Percentiles rank a stretch among this genome's conserved stretches.
These are phyloP conservation scores for Chlorocebus sabaeus DNA, from an alignment of 2,113 vertebrate genomes.

Conservation along the genomic window DNA sequence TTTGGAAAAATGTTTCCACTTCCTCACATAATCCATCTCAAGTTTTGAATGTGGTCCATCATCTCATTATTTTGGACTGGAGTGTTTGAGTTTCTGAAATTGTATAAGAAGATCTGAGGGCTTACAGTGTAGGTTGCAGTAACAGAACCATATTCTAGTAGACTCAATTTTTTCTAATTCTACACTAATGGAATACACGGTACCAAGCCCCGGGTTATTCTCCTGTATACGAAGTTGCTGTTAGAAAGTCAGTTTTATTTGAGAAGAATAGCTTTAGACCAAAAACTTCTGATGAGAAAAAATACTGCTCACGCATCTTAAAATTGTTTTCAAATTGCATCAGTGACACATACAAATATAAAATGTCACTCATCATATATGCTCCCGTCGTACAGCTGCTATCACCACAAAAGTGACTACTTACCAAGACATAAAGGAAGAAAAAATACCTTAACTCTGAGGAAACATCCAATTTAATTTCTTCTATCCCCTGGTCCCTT, in stretches of 20 bases:
- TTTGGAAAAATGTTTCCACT: not conserved
- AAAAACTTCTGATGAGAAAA: not conserved
- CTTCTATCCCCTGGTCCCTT: not conserved
- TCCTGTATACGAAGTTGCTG: accelerated
- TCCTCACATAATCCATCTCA: not conserved
- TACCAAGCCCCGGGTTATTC: not conserved
- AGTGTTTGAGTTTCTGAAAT: not conserved
- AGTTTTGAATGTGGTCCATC: not conserved
- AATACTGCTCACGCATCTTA: not conserved
- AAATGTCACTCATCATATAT: not conserved
- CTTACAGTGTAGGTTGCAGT: not conserved
- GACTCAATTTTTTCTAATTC: not conserved
- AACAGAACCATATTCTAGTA: not conserved
- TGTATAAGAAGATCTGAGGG: not conserved
- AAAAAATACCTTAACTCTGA: not conserved
- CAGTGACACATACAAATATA: not conserved
- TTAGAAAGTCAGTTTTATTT: not conserved
- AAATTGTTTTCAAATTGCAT: not conserved
- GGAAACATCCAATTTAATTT: not conserved
- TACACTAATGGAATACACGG: not conserved
- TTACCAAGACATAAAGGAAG: not conserved
- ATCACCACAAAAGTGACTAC: not conserved
- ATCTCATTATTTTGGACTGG: not conserved
- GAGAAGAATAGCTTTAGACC: accelerated
- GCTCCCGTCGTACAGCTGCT: not conserved